Conservation (phyloP, 2,888 invertebrate genomes). For the Polydrusus pterygomalis region DNA sequence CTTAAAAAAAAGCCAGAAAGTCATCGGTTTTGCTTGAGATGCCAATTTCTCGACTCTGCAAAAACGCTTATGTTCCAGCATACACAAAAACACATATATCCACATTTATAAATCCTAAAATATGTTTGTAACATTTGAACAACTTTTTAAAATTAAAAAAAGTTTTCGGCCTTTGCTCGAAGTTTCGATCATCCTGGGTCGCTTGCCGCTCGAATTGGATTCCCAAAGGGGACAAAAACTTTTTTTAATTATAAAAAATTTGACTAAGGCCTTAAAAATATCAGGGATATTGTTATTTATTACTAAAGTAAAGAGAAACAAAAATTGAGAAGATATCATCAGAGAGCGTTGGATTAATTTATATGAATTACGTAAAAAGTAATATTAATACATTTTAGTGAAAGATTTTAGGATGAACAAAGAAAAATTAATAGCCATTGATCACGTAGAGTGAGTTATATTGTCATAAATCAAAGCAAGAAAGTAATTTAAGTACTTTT, state of each 20-base stretch:
- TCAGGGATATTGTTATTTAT: constrained; percentile 3
- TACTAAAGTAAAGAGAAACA: background rate
- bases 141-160: constrained; percentile 10
- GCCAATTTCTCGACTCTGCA: too few relatives aligned
- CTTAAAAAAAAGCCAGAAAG: too few relatives aligned
- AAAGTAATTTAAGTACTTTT: too few relatives aligned
- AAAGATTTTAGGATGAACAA: too few relatives aligned
- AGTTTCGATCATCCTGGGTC: background rate
- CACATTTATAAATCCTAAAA: constrained; percentile 3
- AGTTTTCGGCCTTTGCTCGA: constrained; percentile 1
- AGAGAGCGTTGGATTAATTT: background rate
- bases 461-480: too few relatives aligned
- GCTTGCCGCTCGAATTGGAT: background rate
- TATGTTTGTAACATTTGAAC: background rate
- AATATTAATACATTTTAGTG: too few relatives aligned
- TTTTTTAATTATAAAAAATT: constrained; percentile 19
- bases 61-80: too few relatives aligned
- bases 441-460: too few relatives aligned
- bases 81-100: too few relatives aligned
- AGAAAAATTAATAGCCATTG: too few relatives aligned
- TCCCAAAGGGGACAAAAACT: constrained; percentile 1
- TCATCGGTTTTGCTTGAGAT: too few relatives aligned
- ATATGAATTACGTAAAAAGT: background rate
- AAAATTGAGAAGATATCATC: background rate
- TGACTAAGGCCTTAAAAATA: background rate